Base-by-base conservation (phyloP, 2,888 invertebrate species). In the Ephialtes manifestator region DNA sequence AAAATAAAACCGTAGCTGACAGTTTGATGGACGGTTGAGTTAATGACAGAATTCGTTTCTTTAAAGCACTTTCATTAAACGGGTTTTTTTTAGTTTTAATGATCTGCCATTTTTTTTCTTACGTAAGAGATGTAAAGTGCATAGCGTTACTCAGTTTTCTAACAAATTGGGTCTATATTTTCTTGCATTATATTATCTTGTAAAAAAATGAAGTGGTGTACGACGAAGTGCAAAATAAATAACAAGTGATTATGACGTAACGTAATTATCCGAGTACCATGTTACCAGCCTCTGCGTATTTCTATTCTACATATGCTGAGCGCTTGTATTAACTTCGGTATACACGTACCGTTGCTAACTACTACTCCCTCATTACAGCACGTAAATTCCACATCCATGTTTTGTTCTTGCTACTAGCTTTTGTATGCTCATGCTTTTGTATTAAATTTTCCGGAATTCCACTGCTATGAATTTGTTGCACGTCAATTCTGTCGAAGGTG, bases 261-360 rank as follows among this genome's bases (percentile, higher is more conserved):
- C 10, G 10, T 39, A 74, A 74, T 74, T 74, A 74, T 28, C 11
- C 43, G 58, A 18, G 20, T 70, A 28, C 28, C 60, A 60, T 28
- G 74, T 46, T 74, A 55, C 58, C 46, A 28, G n/a, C 24, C 11
- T 58, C 46, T 39, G 15, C 58, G 28, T 74, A 74, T 43, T 58
- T 74, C 13, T 31, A 43, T 55, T 10, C 10, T 39, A 39, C 39
- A 55, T 15, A 74, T 24, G 24, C 55, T n/a, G 24, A 24, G 74
- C n/a, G 15, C 46, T 24, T 5, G 24, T 46, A 43, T n/a, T 24
- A 63, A 63, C 31, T 46, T 24, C n/a, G 28, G 24, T 60, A 74
- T 58, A 24, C 31, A 15, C 55, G 48, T 51, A 58, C 24, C 24
- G 55, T 35, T 15, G 46, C 18, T 46, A 48, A 60, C 60, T 28